A percentile compares a stretch with the other conserved stretches of the same genome.
Conservation (phyloP, 1,140 invertebrate genomes). For the Lepidurus couesii region DNA sequence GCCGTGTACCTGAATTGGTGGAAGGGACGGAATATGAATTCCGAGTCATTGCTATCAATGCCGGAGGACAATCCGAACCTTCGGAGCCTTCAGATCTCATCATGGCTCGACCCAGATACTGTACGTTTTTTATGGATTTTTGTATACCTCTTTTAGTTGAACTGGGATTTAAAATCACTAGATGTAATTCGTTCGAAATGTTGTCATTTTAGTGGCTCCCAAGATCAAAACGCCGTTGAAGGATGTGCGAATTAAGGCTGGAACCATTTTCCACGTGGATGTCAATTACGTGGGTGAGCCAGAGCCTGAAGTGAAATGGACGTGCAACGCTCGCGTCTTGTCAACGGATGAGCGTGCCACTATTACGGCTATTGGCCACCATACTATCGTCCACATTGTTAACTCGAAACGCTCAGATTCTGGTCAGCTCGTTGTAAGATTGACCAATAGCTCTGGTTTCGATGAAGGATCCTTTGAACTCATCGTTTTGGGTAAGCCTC, state of each 20-base stretch:
- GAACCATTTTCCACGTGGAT: conserved; percentile 85
- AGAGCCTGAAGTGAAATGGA: conserved; percentile 78
- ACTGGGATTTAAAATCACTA: conserved; percentile 9
- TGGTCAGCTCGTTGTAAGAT: conserved; percentile 69
- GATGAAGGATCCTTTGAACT: conserved; percentile 85
- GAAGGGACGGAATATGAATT: conserved; percentile 97
- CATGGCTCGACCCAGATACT: conserved; percentile 70
- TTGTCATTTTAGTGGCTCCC: conserved; percentile 56
- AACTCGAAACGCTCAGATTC: conserved; percentile 78
- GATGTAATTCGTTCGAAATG: not conserved
- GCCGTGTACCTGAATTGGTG: conserved; percentile 69
- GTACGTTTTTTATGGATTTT: not conserved
- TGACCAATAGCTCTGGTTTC: conserved; percentile 81
- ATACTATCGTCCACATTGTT: conserved; percentile 84
- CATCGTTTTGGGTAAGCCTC: conserved; percentile 61
- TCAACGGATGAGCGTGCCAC: conserved; percentile 73
- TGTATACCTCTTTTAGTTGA: not conserved
- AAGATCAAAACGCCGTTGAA: conserved; percentile 85
- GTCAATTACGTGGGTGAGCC: conserved; percentile 90
- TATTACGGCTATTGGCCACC: conserved; percentile 79
- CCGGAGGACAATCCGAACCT: conserved; percentile 90
- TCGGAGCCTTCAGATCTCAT: conserved; percentile 86
- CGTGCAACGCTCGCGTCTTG: conserved; percentile 64
- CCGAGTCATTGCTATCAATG: conserved; percentile 88
- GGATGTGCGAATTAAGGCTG: conserved; percentile 82